Evolutionary conservation across 2,113 vertebrate genomes (phyloP).

Genomic region (Emydocephalus ijimae): DNA sequence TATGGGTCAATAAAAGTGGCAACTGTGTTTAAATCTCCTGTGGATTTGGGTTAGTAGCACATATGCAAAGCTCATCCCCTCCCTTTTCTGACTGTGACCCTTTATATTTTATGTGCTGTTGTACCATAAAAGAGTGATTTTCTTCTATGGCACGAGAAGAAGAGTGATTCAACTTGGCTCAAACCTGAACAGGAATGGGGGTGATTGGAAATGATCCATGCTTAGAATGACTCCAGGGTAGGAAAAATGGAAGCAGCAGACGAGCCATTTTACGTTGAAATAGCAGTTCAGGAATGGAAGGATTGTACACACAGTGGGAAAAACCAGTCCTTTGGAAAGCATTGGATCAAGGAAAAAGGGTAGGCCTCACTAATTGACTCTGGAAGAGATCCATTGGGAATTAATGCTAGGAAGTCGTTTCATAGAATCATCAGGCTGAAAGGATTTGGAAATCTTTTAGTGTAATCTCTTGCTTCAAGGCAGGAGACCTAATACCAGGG

Average conservation of each 20-base stretch:
- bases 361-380: background rate
- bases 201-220: background rate
- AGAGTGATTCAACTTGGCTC: background rate
- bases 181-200: background rate
- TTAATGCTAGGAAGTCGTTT: background rate
- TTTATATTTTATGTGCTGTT: background rate
- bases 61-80: background rate
- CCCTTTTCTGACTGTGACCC: background rate
- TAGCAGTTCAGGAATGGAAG: background rate
- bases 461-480: background rate
- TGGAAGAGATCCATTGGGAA: background rate
- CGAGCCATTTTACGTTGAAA: background rate
- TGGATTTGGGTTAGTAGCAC: background rate
- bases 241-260: background rate
- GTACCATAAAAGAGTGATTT: background rate
- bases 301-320: background rate
- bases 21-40: background rate
- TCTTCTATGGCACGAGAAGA: background rate
- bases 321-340: background rate
- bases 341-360: background rate
- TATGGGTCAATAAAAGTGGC: conserved; percentile 15
- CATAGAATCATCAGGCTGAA: background rate
- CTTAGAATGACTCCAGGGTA: background rate
- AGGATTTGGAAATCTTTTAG: background rate
- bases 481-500: too few species aligned